Base-by-base conservation (phyloP, 2,797 vertebrate species). In the Garrulus glandarius region DNA sequence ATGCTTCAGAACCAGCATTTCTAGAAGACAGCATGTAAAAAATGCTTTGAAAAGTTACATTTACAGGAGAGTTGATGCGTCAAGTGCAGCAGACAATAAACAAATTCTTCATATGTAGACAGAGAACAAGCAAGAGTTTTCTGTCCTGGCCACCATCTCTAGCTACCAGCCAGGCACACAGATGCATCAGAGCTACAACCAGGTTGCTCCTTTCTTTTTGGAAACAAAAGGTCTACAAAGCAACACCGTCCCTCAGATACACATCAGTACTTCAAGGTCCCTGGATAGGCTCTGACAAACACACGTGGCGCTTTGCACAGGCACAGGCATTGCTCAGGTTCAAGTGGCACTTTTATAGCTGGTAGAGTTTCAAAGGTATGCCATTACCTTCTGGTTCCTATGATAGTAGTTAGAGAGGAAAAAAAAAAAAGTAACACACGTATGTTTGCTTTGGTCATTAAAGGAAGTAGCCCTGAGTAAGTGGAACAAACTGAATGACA, bases 51-150 rank as follows among this genome's bases (percentile, higher is more conserved):
- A 72, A 78, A 52, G 37, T 52, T 60, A 68, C 6, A 22, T 46
- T 86, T 46, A 53, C 9, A 43, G 22, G 14, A 52, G 14, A 7
- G 18, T 34, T 63, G 32, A 65, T 59, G 13, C 0, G 0, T 37
- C 30, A 77, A 59, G 26, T 12, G 16, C 4, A 7, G 37, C 49
- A 86, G 34, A 46, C 21, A 64, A 61, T 24, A 69, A 72, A 86
- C 12, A 86, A 78, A 89, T 64, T 41, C 34, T 29, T 53, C 61
- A 57, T 7, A 12, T 2, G 4, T 6, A 74, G 15, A 23, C 32
- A 78, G 8, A 57, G 44, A 67, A 76, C 5, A 49, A 47, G 13
- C 3, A 1, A 59, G 44, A 81, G 26, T 9, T 56, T 89, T 72
- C 60, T 39, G 21, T 29, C 32, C 36, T 67, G 29, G 23, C n/a